These are phyloP conservation scores for Tethya wilhelma DNA, from an alignment of 37 sponge, comb jelly and placozoan genomes.

Conservation along the genomic window DNA sequence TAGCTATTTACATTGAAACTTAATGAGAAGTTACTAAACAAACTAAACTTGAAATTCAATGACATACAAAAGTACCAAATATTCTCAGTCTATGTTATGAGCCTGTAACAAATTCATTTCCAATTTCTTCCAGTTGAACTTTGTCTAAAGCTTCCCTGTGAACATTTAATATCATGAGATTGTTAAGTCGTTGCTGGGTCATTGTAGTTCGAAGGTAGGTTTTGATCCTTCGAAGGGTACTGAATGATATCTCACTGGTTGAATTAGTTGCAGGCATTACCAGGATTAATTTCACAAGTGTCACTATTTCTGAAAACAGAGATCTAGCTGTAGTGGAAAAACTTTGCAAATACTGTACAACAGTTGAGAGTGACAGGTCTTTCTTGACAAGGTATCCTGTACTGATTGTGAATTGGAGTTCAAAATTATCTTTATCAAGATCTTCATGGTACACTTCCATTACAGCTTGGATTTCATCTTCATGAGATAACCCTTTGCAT, in stretches of 20 bases:
- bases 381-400: no score
- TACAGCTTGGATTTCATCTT: not conserved
- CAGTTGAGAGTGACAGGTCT: no score
- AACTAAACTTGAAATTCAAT: no score
- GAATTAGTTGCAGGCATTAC: constrained; percentile 68
- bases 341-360: constrained; percentile 28
- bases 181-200: constrained; percentile 48
- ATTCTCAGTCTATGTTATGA: not conserved
- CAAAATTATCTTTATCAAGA: not conserved
- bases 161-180: constrained; percentile 54
- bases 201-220: constrained; percentile 55
- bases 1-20: no score
- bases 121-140: constrained; percentile 11
- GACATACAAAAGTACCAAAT: not conserved
- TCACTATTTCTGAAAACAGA: constrained; percentile 40
- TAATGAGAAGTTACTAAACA: no score
- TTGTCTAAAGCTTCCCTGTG: constrained; percentile 55
- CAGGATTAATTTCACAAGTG: constrained; percentile 50
- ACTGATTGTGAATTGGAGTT: not conserved
- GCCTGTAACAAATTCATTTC: constrained; percentile 42
- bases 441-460: constrained; percentile 33
- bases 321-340: not conserved
- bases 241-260: constrained; percentile 55
- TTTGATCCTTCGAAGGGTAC: constrained; percentile 47
- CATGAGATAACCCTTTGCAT: not conserved